Conservation (phyloP, 1,140 invertebrate genomes). For the Copidosoma floridanum region DNA sequence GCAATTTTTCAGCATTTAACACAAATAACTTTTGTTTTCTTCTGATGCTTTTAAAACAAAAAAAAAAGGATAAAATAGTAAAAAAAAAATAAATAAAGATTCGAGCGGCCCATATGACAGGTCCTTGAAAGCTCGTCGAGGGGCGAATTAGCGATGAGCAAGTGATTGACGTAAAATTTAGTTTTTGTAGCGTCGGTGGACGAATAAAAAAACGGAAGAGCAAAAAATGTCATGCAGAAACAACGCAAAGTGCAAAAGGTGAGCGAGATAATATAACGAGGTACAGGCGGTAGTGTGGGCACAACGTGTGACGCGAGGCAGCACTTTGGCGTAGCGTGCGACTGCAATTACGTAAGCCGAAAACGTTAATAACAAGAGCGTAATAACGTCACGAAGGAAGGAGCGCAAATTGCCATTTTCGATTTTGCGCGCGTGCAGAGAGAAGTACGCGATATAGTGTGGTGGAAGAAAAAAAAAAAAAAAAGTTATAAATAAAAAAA, state of each 20-base stretch:
- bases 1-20: too few relatives aligned
- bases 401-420: conserved; percentile 7
- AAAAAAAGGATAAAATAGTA: too few relatives aligned
- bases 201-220: conserved; percentile 12
- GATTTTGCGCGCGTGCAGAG: neutral
- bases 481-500: too few relatives aligned
- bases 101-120: too few relatives aligned
- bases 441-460: neutral
- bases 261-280: neutral
- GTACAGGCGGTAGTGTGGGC: neutral
- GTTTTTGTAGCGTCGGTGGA: conserved; percentile 12
- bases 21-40: too few relatives aligned
- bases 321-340: conserved; percentile 4
- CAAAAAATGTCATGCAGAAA: neutral
- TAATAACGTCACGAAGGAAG: neutral
- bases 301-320: conserved; percentile 5
- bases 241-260: neutral
- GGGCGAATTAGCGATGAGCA: neutral
- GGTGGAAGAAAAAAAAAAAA: too few relatives aligned
- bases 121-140: conserved; percentile 22
- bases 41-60: neutral
- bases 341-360: conserved; percentile 20
- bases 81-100: too few relatives aligned
- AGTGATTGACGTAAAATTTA: too few relatives aligned
- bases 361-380: neutral